phyloP scores from a whole-genome alignment of 1,140 invertebrate genomes.

The Aphaenogaster rudis region DNA sequence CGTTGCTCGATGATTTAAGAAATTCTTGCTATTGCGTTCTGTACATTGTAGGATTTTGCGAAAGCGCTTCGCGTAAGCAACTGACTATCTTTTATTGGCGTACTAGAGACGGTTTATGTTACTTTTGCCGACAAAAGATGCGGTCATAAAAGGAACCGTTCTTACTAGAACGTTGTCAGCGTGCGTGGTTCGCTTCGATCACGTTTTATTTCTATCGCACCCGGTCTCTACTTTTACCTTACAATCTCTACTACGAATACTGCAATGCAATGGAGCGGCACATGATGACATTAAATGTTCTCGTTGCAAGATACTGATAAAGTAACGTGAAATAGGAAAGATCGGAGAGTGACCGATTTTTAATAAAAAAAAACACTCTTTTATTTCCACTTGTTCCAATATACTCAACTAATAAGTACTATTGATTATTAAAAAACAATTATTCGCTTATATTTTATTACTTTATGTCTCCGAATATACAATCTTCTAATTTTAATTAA shows the following conservation, averaged over 20 bases:
- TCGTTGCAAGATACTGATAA: constrained; percentile 4
- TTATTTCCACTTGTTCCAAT: not conserved
- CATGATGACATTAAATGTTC: constrained; percentile 16
- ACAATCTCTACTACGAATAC: constrained; percentile 25
- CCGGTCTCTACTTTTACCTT: constrained; percentile 11
- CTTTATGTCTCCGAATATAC: not conserved
- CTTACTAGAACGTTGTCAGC: not conserved
- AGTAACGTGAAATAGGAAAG: not conserved
- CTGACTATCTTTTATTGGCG: constrained; percentile 39
- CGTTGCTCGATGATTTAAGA: constrained; percentile 32
- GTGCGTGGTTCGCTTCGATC: not conserved
- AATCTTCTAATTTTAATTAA: not conserved
- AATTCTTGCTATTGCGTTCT: not conserved
- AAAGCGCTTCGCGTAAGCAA: constrained; percentile 9
- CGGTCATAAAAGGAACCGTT: constrained; percentile 29
- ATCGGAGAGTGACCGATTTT: not conserved
- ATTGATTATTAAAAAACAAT: not conserved
- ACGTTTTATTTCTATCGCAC: constrained; percentile 35
- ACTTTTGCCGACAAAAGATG: constrained; percentile 31
- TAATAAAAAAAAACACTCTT: constrained; percentile 8
- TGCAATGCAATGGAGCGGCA: not conserved
- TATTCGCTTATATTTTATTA: not conserved
- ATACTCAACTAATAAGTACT: not conserved
- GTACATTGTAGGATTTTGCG: constrained; percentile 1
- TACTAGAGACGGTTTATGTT: constrained; percentile 23